Conservation (phyloP, 2,797 vertebrate species). For the Bufotes viridis region DNA sequence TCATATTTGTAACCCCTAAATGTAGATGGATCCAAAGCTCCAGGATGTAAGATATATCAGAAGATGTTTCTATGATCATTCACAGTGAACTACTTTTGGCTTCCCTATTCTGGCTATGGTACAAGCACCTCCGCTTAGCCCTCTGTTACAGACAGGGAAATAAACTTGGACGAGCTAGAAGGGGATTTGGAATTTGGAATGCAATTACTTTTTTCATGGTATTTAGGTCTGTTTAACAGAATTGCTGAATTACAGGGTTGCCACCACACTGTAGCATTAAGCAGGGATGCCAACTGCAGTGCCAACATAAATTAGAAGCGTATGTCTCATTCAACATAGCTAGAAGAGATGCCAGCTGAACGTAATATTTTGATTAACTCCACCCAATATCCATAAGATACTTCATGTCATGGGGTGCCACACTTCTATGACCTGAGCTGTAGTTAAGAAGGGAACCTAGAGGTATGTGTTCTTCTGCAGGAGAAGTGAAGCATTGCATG, state of each 20-base stretch:
- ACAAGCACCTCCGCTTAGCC: neutral
- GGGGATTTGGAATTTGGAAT: slow-evolving; percentile 4
- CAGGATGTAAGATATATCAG: neutral
- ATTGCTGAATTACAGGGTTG: slow-evolving; percentile 26
- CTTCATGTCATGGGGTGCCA: neutral
- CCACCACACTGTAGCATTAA: slow-evolving; percentile 14
- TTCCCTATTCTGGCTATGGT: neutral
- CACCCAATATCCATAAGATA: neutral
- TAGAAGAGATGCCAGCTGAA: slow-evolving; percentile 8
- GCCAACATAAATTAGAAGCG: slow-evolving; percentile 11
- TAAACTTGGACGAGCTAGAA: neutral
- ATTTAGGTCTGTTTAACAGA: slow-evolving; percentile 26
- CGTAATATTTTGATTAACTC: neutral
- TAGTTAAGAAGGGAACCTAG: too few relatives aligned
- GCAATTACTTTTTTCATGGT: neutral
- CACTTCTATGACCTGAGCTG: too few relatives aligned
- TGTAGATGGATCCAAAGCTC: neutral
- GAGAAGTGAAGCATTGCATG: neutral
- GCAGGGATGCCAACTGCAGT: slow-evolving; percentile 2
- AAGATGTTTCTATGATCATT: neutral
- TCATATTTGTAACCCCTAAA: neutral
- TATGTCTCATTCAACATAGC: slow-evolving; percentile 3
- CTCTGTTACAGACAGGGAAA: slow-evolving; percentile 4
- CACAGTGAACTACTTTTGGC: slow-evolving; percentile 3
- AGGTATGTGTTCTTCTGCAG: neutral